Percentiles rank a stretch among this genome's conserved stretches.
Evolutionary conservation across 2,888 invertebrate genomes (phyloP).

Genomic region (Sinopyrophorus schimmeli): DNA sequence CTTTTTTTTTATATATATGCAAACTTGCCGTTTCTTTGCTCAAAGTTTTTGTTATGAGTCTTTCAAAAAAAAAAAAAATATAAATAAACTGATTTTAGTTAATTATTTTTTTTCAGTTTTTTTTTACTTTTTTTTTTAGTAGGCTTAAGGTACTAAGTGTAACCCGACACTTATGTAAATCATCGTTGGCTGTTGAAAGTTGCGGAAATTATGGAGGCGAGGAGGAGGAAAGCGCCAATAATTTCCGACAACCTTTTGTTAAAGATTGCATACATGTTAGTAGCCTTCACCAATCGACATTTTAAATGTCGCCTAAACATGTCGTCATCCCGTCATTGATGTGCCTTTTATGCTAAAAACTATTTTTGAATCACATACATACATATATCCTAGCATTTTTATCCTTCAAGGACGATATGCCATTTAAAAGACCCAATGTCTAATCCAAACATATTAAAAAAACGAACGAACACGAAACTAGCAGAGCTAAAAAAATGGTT

Average conservation of each 20-base stretch:
- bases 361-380: slow-evolving; percentile 1
- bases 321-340: slow-evolving; percentile 23
- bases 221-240: not conserved
- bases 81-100: slow-evolving; percentile 38
- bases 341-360: slow-evolving; percentile 22
- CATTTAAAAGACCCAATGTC: no score
- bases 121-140: slow-evolving; percentile 8
- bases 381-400: no score
- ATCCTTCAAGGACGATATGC: no score
- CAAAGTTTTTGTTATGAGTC: slow-evolving; percentile 36
- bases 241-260: slow-evolving; percentile 16
- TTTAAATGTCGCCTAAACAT: slow-evolving; percentile 6
- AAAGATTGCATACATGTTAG: slow-evolving; percentile 8
- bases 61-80: slow-evolving; percentile 27
- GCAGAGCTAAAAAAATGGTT: no score
- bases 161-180: slow-evolving; percentile 20
- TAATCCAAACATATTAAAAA: no score
- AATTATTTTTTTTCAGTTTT: slow-evolving; percentile 26
- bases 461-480: no score
- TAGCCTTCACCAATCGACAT: slow-evolving; percentile 14
- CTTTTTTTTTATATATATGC: slow-evolving; percentile 46
- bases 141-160: slow-evolving; percentile 10
- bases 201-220: slow-evolving; percentile 14
- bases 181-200: slow-evolving; percentile 25
- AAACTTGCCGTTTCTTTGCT: slow-evolving; percentile 40